phyloP scores from a whole-genome alignment of 2,113 vertebrate genomes.

The Dasyprocta punctata region DNA sequence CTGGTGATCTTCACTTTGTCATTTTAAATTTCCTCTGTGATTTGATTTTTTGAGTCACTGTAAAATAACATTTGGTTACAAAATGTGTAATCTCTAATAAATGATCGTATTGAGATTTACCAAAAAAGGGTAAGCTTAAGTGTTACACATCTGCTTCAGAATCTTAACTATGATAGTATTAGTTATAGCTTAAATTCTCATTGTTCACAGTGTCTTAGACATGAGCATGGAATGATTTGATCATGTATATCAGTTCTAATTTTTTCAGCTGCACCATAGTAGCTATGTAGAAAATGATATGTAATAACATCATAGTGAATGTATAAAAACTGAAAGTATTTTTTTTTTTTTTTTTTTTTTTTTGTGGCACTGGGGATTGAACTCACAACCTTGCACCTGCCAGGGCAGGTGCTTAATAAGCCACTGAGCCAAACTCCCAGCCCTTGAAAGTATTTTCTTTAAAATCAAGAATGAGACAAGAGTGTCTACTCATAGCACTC shows the following conservation, averaged over 20 bases:
- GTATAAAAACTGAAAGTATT: not conserved
- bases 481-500: not conserved
- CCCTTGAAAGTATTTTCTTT: not conserved
- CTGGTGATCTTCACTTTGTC: no score
- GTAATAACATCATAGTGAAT: not conserved
- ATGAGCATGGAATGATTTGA: not conserved
- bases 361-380: no score
- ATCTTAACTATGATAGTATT: not conserved
- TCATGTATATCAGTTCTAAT: not conserved
- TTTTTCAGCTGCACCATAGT: not conserved
- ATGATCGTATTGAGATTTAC: not conserved
- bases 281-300: constrained; percentile 62
- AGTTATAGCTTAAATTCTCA: not conserved
- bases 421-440: no score
- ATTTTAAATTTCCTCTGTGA: no score
- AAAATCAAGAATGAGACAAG: not conserved
- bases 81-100: constrained; percentile 20
- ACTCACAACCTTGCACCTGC: no score
- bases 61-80: constrained; percentile 29
- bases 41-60: not conserved
- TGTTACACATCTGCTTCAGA: not conserved
- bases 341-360: no score
- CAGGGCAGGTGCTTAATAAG: no score
- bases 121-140: not conserved
- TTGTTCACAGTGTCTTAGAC: not conserved